Evolutionary conservation across 2,113 vertebrate species (phyloP).

Genomic region (Austrofundulus limnaeus): DNA sequence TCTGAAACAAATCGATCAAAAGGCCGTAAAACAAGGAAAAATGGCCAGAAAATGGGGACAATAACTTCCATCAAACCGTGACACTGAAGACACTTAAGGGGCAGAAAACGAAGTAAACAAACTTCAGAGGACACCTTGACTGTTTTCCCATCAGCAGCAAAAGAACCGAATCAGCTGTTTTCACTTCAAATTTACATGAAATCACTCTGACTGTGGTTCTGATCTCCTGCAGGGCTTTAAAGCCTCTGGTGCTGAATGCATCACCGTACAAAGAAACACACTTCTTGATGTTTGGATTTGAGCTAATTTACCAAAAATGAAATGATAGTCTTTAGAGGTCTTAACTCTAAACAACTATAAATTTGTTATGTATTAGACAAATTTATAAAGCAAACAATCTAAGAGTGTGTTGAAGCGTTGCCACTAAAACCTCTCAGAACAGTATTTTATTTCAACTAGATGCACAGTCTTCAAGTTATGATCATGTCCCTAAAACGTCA

Average conservation of each 20-base stretch:
- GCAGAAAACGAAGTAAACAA: constrained; percentile 42
- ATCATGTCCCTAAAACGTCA: background rate
- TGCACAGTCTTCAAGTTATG: too few species aligned
- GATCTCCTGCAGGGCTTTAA: constrained; percentile 29
- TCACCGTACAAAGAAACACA: constrained; percentile 21
- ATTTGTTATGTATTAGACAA: too few species aligned
- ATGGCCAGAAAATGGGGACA: constrained; percentile 13
- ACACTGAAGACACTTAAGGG: background rate
- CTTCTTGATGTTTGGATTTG: background rate
- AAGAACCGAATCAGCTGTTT: constrained; percentile 21
- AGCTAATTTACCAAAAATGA: background rate
- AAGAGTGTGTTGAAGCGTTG: too few species aligned
- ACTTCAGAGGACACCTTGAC: constrained; percentile 60
- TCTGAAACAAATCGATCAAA: constrained; percentile 20
- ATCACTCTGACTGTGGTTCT: constrained; percentile 25
- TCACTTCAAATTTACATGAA: constrained; percentile 48
- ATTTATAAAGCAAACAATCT: too few species aligned
- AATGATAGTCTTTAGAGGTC: too few species aligned
- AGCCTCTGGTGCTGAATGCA: constrained; percentile 25
- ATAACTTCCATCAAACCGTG: constrained; percentile 13
- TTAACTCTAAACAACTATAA: too few species aligned
- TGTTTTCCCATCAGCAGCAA: constrained; percentile 47
- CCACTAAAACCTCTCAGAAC: too few species aligned
- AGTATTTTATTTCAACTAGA: too few species aligned
- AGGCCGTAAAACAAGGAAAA: constrained; percentile 37